phyloP scores from a whole-genome alignment of 2,888 invertebrate genomes.

The Polydrusus cervinus region DNA sequence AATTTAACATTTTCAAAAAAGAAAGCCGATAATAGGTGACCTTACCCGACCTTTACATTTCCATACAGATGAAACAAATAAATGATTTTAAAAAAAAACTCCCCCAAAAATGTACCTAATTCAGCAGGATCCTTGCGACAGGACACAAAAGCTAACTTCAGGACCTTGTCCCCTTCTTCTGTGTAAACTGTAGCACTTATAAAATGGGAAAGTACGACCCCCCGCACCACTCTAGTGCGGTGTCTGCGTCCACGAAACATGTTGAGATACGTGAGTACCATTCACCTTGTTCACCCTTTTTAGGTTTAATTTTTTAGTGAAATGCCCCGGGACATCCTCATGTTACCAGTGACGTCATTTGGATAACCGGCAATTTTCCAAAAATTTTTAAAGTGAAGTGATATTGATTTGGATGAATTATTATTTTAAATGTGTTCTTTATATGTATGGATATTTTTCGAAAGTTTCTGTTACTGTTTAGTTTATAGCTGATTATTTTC shows the following conservation, averaged over 20 bases:
- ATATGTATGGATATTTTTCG: neutral
- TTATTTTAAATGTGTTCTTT: neutral
- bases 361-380: neutral
- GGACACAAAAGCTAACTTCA: constrained; percentile 62
- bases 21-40: too few species aligned
- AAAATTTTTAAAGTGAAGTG: constrained; percentile 13
- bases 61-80: too few species aligned
- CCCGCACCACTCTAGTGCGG: constrained; percentile 70
- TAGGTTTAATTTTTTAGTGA: neutral
- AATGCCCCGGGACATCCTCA: neutral
- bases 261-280: constrained; percentile 69
- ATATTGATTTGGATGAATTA: neutral
- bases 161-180: constrained; percentile 70
- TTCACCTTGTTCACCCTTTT: constrained; percentile 17
- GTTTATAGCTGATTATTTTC: too few species aligned
- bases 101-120: neutral
- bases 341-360: neutral
- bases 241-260: constrained; percentile 66
- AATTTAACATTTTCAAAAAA: too few species aligned
- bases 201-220: constrained; percentile 67
- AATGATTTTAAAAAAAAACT: too few species aligned
- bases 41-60: too few species aligned
- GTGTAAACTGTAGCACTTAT: constrained; percentile 65
- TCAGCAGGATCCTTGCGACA: constrained; percentile 23
- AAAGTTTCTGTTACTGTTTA: too few species aligned